phyloP scores from a whole-genome alignment of 2,797 vertebrate genomes.

The Buceros bicornis region DNA sequence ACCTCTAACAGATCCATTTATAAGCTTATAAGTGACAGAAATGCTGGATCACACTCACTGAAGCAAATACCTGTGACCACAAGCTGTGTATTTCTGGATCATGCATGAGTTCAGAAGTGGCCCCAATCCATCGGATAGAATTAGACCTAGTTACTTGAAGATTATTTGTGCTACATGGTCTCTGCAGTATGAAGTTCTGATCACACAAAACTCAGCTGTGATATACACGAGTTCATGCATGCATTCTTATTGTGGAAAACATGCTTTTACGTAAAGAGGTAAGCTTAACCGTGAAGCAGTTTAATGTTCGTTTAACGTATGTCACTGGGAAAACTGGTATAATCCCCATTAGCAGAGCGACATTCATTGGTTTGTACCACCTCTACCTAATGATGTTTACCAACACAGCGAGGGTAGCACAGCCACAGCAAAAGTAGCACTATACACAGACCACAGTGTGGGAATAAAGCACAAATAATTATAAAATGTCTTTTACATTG shows the following conservation, averaged over 20 bases:
- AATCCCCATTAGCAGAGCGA: neutral
- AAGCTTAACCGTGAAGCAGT: neutral
- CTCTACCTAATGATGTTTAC: neutral
- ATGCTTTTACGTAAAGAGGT: neutral
- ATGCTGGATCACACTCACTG: neutral
- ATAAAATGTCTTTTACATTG: neutral
- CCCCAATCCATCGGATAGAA: neutral
- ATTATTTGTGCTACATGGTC: neutral
- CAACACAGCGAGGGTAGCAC: neutral
- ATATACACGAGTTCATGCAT: neutral
- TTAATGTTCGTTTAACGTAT: neutral
- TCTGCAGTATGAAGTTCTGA: neutral
- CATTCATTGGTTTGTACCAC: neutral
- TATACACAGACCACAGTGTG: neutral
- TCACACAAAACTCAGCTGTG: neutral
- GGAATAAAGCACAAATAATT: neutral
- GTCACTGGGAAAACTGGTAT: neutral
- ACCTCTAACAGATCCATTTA: fast-evolving
- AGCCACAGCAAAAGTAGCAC: neutral
- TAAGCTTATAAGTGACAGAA: neutral
- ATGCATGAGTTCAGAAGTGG: neutral
- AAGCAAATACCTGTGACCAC: neutral
- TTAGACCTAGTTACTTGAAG: neutral
- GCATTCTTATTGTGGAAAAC: neutral
- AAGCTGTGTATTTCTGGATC: neutral